Conservation (phyloP, 2,113 vertebrate genomes). For the Syngnathus scovelli region DNA sequence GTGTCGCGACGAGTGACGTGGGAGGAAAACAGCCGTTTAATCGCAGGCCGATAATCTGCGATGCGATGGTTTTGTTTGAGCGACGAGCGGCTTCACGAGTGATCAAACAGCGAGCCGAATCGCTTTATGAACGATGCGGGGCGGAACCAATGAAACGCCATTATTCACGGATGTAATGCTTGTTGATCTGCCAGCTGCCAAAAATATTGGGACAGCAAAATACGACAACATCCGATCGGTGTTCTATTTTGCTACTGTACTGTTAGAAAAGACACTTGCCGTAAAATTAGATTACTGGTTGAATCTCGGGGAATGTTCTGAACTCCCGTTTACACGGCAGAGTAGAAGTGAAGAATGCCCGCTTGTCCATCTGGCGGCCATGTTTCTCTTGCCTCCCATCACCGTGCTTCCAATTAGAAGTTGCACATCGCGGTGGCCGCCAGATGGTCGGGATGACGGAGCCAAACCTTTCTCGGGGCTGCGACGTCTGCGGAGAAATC, state of each 20-base stretch:
- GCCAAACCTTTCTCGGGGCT: no score
- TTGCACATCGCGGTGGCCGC: no score
- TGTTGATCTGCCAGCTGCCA: background rate
- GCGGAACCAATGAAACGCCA: background rate
- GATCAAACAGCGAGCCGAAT: background rate
- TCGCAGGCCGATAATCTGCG: background rate
- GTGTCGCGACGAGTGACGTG: background rate
- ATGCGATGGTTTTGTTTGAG: no score
- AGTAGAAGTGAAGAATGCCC: background rate
- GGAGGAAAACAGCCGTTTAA: background rate
- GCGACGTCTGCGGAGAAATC: background rate
- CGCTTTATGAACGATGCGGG: background rate
- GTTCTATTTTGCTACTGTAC: no score
- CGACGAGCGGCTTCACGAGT: background rate
- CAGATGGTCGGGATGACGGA: no score
- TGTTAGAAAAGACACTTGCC: no score
- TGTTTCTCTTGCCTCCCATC: background rate
- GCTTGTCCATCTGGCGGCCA: background rate
- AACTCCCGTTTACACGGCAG: background rate
- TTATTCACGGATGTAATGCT: background rate
- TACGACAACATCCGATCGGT: conserved; percentile 8
- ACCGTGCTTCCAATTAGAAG: background rate
- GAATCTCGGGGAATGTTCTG: background rate
- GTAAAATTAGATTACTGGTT: no score
- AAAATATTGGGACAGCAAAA: background rate